Evolutionary conservation across 2,113 vertebrate species (phyloP), one percentile per base, ranked within the genome.

Genomic region (Herpetotheres cachinnans): DNA sequence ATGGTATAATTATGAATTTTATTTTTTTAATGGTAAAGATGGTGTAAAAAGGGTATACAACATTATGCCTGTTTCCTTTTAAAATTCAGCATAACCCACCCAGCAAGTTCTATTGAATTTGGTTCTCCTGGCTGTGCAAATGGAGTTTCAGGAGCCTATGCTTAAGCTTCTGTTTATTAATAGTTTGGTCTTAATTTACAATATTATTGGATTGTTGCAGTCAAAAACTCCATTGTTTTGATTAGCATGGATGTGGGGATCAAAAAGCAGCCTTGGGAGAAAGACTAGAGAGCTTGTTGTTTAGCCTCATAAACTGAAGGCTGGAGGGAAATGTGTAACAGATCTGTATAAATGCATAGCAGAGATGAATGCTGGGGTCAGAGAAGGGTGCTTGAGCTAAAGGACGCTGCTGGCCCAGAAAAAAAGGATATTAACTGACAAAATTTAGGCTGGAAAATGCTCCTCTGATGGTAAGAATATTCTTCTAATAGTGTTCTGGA

Each of bases 131-230:
- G 13, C 29, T 73, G 22, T 62, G 62, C 55, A 81, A 80, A 83
- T 38, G 27, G 49, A 73, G 42, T 58, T 83, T 81, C 49, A 94
- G 82, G 3, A 89, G 20, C 34, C 58, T 81, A 58, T 2, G 4
- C 20, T 92, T 81, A 67, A 92, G 26, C 72, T 86, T 77, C 62
- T 92, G 30, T 83, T 90, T 36, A n/a, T 84, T 95, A 93, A 86
- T n/a, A 78, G n/a, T 24, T 93, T 80, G 38, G 11, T 63, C 46
- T 81, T 88, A 90, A 94, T 90, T 81, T 80, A 83, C 54, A 83
- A 7, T 71, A 69, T 86, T 83, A 79, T 72, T 79, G 50, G 47
- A 89, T 79, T 85, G 32, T 25, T 82, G 34, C 42, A 85, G 70
- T 76, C 11, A 81, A 86, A 71, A 83, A 11, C 29, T 50, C 34